Base-by-base conservation (phyloP, 2,113 vertebrate species). In the Anarrhichthys ocellatus region DNA sequence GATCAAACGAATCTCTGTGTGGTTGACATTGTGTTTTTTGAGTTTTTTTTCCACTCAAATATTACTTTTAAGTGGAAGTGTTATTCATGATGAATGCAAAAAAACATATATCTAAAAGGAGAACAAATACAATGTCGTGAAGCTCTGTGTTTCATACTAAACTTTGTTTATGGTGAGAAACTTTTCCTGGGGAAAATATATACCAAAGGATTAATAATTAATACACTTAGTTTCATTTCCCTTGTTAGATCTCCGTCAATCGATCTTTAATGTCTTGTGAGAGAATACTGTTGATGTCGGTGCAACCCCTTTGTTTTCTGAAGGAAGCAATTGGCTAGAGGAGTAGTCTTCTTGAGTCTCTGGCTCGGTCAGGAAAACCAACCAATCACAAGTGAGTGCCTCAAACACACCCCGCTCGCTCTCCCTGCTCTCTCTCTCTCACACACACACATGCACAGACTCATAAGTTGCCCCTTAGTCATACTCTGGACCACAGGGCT, bases 401-500 rank as follows among this genome's bases (percentile, higher is more conserved):
- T 66, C 61, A 66, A 81, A 89, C 84, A 89, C 84, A 71, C 89
- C 81, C 82, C 79, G 69, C 74, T 65, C 22, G 0, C 61, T 44
- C 56, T 44, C 36, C 24, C 38, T 42, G 61, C 86, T 52, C 77
- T 46, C 81, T 75, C 72, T 61, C n/a, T 0, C 66, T 56, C 85
- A 66, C 76, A 36, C 44, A 81, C 79, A 79, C 34, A 63, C 50
- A 75, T 1, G 11, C 61, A 81, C 24, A 46, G 44, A 70, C 83
- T 83, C 76, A 80, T 74, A 79, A 73, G 50, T 62, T 70, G 64
- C 75, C 76, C 84, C 78, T 83, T 84, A 91, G 84, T 87, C 89
- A 90, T 82, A 71, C 71, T 48, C 61, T 32, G 0, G 2, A 76
- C 80, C 83, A 6, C 74, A 76, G 58, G 15, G 54, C 48, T 76